Evolutionary conservation across 2,113 vertebrate species (phyloP), one percentile per base, ranked within the genome.

Genomic region (Ahaetulla prasina): DNA sequence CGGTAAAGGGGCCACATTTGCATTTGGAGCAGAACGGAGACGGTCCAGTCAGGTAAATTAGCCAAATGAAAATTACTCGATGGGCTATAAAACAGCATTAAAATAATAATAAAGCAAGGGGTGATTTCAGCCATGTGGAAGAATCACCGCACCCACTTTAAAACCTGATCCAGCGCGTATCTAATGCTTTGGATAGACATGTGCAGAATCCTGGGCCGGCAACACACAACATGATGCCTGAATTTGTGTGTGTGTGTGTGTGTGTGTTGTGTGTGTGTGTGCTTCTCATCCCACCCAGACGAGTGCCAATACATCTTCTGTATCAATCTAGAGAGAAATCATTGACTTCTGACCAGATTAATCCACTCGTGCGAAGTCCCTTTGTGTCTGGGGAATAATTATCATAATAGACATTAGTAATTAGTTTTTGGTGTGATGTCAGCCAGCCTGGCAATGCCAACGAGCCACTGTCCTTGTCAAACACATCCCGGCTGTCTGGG

Each of bases 401-500:
- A 97, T 80, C 96, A 57, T 92, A 90, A 96, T 74, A 97, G 97
- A 95, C 95, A 89, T 95, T 88, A 95, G 97, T 96, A 96, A 97
- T 95, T 95, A 94, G 94, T 96, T 97, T 96, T 95, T 96, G 94
- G 95, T 25, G 96, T 98, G 98, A 99, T 98, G 98, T 98, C 97
- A 98, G 97, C 96, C 90, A 95, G 85, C 89, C 95, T 60, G 55
- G 96, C 95, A 54, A 92, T 94, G 97, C 98, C 98, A 98, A 97
- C 95, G 18, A 96, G 96, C 35, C 39, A 18, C 50, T 93, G 96
- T 97, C 97, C 97, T 95, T 97, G 97, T 97, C 97, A 93, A 93
- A 93, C 95, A 63, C 93, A 63, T 20, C 93, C 94, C 60, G 89
- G 95, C 97, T 94, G 96, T 95, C 97, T 97, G 97, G 94, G 94